Evolutionary conservation across 2,888 invertebrate species (phyloP).

Genomic region (Campopleginae sp.): DNA sequence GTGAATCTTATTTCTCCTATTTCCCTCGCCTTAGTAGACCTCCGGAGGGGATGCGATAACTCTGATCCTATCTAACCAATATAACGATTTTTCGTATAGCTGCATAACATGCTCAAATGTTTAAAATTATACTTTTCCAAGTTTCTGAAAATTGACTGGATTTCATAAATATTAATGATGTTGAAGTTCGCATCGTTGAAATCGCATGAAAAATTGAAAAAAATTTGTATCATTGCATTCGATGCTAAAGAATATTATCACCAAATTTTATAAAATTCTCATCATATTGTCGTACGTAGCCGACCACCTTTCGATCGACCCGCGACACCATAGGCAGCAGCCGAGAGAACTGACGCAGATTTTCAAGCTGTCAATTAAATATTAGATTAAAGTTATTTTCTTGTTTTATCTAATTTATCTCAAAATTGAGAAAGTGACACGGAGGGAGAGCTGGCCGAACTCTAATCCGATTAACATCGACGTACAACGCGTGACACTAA

Average conservation of each 20-base stretch:
- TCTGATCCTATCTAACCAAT: slow-evolving; percentile 36
- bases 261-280: too few relatives aligned
- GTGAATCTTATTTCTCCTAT: slow-evolving; percentile 67
- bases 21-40: slow-evolving; percentile 41
- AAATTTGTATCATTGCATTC: too few relatives aligned
- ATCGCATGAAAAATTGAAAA: too few relatives aligned
- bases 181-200: too few relatives aligned
- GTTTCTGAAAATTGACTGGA: neutral
- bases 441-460: neutral
- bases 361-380: neutral
- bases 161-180: too few relatives aligned
- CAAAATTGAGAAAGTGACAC: neutral
- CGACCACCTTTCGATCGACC: too few relatives aligned
- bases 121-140: neutral
- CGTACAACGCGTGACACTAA: neutral
- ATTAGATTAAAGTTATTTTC: neutral
- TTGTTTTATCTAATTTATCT: neutral
- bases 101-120: neutral
- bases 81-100: neutral
- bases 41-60: slow-evolving; percentile 37
- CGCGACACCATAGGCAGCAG: too few relatives aligned
- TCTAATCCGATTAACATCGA: neutral
- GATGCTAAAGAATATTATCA: too few relatives aligned
- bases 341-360: neutral
- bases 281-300: too few relatives aligned